These are phyloP conservation scores for Ectemnius continuus DNA, from an alignment of 2,888 invertebrate genomes.

Conservation along the genomic window DNA sequence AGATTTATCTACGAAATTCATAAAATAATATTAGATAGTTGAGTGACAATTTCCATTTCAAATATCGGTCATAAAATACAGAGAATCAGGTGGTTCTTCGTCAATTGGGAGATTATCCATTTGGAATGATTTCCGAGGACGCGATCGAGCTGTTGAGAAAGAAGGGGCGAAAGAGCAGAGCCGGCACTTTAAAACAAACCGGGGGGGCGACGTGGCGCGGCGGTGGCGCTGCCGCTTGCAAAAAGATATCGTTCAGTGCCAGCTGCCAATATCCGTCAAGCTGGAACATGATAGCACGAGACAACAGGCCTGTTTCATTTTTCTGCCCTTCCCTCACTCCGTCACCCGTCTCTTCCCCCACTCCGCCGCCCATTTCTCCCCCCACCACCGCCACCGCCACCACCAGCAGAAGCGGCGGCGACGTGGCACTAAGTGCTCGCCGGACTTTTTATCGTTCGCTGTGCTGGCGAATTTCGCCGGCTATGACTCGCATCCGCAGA, in stretches of 20 bases:
- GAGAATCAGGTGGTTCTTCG: no score
- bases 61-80: no score
- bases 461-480: slow-evolving; percentile 7
- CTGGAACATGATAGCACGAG: slow-evolving; percentile 17
- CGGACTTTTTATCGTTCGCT: slow-evolving; percentile 8
- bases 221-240: background rate
- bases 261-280: slow-evolving; percentile 29
- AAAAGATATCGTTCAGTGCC: slow-evolving; percentile 25
- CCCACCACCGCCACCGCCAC: no score
- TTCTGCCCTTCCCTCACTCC: no score
- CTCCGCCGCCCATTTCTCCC: background rate
- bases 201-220: no score
- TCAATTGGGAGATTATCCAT: no score
- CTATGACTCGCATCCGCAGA: slow-evolving; percentile 16
- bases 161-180: background rate
- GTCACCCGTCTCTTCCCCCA: no score
- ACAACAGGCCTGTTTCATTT: background rate
- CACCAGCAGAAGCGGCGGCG: no score
- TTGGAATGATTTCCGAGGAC: background rate
- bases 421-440: no score
- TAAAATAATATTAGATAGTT: no score
- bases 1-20: no score
- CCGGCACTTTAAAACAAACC: slow-evolving; percentile 22
- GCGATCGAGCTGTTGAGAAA: slow-evolving; percentile 22
- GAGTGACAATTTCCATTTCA: no score